Evolutionary conservation across 2,888 invertebrate species (phyloP).

Genomic region (Epiblema foenella): DNA sequence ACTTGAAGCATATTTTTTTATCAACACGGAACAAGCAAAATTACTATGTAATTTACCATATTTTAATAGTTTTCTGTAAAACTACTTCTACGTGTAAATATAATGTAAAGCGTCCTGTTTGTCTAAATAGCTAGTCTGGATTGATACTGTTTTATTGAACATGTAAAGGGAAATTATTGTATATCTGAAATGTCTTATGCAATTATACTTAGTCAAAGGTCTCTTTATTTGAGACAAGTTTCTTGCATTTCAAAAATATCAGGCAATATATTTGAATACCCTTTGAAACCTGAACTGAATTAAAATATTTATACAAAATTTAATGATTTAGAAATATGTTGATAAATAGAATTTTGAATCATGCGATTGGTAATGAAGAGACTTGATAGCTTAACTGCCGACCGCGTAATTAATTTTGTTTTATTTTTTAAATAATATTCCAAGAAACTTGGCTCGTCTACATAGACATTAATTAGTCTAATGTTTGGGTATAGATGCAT

Average conservation of each 20-base stretch:
- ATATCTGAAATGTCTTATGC: slow-evolving; percentile 54
- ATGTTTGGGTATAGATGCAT: slow-evolving; percentile 41
- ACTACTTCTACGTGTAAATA: slow-evolving; percentile 31
- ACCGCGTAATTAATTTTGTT: not conserved
- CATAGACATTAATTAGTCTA: slow-evolving; percentile 26
- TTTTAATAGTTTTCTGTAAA: not conserved
- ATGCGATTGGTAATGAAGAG: not conserved
- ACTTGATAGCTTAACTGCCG: not conserved
- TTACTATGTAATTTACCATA: not conserved
- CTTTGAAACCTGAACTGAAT: not conserved
- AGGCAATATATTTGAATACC: not conserved
- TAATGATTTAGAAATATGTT: not conserved
- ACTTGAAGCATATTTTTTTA: slow-evolving; percentile 29
- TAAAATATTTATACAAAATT: not conserved
- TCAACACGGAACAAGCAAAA: slow-evolving; percentile 2
- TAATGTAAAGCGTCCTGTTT: slow-evolving; percentile 13
- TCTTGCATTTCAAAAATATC: not conserved
- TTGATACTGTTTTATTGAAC: slow-evolving; percentile 54
- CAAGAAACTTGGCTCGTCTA: slow-evolving; percentile 12
- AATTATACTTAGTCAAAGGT: slow-evolving; percentile 54
- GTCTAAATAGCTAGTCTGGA: slow-evolving; percentile 38
- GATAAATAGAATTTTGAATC: not conserved
- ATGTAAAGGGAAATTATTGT: slow-evolving; percentile 49
- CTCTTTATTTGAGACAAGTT: slow-evolving; percentile 12
- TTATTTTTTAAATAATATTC: not conserved